Percentiles rank a stretch among this genome's conserved stretches.
Conservation (phyloP, 1,140 invertebrate species). For the Pemphigus obesinymphae region DNA sequence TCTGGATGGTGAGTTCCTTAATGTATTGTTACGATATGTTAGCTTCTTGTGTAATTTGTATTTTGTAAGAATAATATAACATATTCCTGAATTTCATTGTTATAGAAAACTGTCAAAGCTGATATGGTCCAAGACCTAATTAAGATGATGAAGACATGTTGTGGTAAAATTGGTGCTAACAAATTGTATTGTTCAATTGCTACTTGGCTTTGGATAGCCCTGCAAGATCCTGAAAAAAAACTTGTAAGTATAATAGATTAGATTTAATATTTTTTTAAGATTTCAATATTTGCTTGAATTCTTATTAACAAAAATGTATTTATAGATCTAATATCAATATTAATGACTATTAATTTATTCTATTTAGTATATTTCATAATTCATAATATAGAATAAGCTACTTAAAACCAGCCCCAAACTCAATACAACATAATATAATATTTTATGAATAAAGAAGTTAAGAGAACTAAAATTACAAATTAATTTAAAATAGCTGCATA, state of each 20-base stretch:
- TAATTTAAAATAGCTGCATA: too few relatives aligned
- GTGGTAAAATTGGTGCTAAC: not conserved
- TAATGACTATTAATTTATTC: too few relatives aligned
- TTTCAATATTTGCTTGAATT: too few relatives aligned
- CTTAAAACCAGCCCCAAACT: too few relatives aligned
- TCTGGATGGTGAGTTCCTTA: constrained; percentile 45
- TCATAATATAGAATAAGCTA: too few relatives aligned
- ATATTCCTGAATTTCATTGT: not conserved
- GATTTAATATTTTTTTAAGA: too few relatives aligned
- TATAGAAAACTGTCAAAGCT: not conserved
- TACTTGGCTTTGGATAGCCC: constrained; percentile 18
- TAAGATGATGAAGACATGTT: constrained; percentile 29
- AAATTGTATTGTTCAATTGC: constrained; percentile 31
- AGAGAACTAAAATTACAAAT: too few relatives aligned
- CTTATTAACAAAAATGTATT: too few relatives aligned
- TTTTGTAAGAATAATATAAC: not conserved
- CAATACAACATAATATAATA: too few relatives aligned
- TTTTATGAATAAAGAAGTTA: too few relatives aligned
- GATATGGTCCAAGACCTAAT: constrained; percentile 19
- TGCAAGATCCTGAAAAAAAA: constrained; percentile 25
- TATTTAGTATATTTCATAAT: too few relatives aligned
- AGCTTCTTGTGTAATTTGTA: not conserved
- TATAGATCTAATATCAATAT: too few relatives aligned
- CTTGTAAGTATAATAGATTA: constrained; percentile 3
- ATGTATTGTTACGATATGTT: not conserved